A percentile compares a stretch with the other conserved stretches of the same genome.
Evolutionary conservation across 1,140 invertebrate genomes (phyloP).

Genomic region (Sitophilus oryzae): DNA sequence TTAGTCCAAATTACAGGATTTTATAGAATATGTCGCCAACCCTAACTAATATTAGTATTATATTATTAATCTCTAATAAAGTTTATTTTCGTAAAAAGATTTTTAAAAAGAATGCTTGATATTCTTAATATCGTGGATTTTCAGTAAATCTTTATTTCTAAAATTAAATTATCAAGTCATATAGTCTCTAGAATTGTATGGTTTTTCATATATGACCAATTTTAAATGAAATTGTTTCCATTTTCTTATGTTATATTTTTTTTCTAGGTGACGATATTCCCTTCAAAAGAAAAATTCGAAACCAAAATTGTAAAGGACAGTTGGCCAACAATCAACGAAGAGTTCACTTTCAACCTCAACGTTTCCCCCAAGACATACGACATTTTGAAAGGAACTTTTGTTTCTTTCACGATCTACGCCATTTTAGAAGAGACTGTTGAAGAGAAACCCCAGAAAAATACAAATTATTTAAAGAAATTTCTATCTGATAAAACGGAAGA

Average conservation of each 20-base stretch:
- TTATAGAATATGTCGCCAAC: too few relatives aligned
- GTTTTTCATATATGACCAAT: too few relatives aligned
- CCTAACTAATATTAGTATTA: too few relatives aligned
- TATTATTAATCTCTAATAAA: too few relatives aligned
- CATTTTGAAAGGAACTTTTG: conserved; percentile 60
- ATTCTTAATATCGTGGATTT: too few relatives aligned
- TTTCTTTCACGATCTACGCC: conserved; percentile 68
- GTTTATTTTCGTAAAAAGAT: too few relatives aligned
- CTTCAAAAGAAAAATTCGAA: conserved; percentile 66
- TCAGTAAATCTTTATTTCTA: too few relatives aligned
- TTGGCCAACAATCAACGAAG: conserved; percentile 72
- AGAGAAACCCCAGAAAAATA: conserved; percentile 32
- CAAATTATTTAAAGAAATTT: conserved; percentile 29
- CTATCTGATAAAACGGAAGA: conserved; percentile 30
- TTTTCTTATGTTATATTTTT: neutral
- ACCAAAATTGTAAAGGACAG: conserved; percentile 65
- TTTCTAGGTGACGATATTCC: conserved; percentile 66
- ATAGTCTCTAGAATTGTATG: too few relatives aligned
- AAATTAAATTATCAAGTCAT: too few relatives aligned
- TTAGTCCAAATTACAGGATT: too few relatives aligned
- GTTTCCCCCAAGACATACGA: conserved; percentile 47
- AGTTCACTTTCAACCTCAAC: conserved; percentile 60
- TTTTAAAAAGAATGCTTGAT: too few relatives aligned
- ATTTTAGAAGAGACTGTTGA: conserved; percentile 54
- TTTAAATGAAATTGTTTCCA: neutral